phyloP scores from a whole-genome alignment of 2,888 invertebrate genomes.

The Hyppa rectilinea region DNA sequence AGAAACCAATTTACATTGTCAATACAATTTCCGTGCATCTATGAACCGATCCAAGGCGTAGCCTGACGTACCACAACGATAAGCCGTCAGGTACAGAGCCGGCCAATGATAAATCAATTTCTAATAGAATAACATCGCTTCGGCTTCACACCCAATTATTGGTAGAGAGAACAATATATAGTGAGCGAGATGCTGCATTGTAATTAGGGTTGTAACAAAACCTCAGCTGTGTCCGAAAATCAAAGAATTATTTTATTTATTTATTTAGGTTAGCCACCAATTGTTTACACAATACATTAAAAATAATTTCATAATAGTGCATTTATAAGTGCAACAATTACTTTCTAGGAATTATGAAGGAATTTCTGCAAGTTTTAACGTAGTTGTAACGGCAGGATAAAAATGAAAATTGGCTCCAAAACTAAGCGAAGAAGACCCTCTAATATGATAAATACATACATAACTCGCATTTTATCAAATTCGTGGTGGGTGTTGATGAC shows the following conservation, averaged over 20 bases:
- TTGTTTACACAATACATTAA: too few relatives aligned
- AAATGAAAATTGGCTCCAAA: background rate
- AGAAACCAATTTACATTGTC: background rate
- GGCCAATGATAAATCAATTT: slow-evolving; percentile 39
- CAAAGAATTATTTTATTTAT: too few relatives aligned
- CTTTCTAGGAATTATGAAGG: too few relatives aligned
- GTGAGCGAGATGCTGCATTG: background rate
- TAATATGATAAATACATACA: too few relatives aligned
- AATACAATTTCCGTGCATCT: slow-evolving; percentile 7
- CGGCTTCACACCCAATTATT: slow-evolving; percentile 20
- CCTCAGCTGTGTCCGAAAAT: too few relatives aligned
- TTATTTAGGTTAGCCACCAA: too few relatives aligned
- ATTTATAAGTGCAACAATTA: too few relatives aligned
- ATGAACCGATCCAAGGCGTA: background rate
- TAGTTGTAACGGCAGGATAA: background rate
- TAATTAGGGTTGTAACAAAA: background rate
- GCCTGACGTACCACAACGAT: background rate
- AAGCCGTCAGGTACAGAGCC: slow-evolving; percentile 23
- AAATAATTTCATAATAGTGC: too few relatives aligned
- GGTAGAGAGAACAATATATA: too few relatives aligned
- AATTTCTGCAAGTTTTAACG: too few relatives aligned
- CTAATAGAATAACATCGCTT: slow-evolving; percentile 35
- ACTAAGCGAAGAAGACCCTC: background rate
- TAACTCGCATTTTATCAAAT: too few relatives aligned
- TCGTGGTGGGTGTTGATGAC: background rate